These are phyloP conservation scores for Rhyacophila brunnea DNA, from an alignment of 1,140 invertebrate species.

Conservation along the genomic window DNA sequence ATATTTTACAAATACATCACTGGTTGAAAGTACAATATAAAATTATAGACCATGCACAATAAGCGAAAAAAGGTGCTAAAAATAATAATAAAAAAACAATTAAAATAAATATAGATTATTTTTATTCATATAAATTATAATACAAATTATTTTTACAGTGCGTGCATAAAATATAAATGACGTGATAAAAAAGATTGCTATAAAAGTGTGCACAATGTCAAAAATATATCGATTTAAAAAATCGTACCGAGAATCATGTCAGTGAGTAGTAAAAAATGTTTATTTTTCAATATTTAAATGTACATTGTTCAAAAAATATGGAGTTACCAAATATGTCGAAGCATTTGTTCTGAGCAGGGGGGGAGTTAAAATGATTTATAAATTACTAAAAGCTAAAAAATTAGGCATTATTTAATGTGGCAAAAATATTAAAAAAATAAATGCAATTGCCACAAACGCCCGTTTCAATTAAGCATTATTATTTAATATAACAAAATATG, in stretches of 20 bases:
- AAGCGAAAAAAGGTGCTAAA: constrained; percentile 12
- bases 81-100: constrained; percentile 25
- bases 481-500: no score
- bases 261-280: not conserved
- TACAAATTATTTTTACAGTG: constrained; percentile 33
- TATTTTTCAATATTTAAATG: no score
- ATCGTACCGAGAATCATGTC: not conserved
- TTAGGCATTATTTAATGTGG: no score
- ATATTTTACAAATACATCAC: not conserved
- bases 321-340: no score
- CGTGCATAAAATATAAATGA: constrained; percentile 26
- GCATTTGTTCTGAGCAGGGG: no score
- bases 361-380: no score
- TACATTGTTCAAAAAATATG: no score
- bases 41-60: constrained; percentile 8
- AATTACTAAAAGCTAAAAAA: no score
- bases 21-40: not conserved
- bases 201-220: constrained; percentile 16
- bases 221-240: constrained; percentile 2
- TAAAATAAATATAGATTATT: constrained; percentile 31
- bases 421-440: no score
- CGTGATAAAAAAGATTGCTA: constrained; percentile 14
- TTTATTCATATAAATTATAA: constrained; percentile 30
- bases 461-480: no score
- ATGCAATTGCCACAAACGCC: no score